Evolutionary conservation across 2,113 vertebrate species (phyloP).

Genomic region (Holacanthus passer): DNA sequence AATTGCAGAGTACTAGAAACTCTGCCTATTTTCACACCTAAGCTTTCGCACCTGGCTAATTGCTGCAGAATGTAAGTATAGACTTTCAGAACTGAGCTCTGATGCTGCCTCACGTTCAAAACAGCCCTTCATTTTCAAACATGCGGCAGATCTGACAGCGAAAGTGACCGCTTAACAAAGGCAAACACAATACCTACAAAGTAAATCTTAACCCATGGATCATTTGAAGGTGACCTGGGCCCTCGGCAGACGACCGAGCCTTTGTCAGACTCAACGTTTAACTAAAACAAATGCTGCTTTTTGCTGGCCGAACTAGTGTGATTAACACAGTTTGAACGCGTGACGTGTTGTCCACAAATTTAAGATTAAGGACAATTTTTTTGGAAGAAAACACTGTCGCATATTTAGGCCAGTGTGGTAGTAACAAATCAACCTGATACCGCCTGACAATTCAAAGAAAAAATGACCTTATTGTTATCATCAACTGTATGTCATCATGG

Average conservation of each 20-base stretch:
- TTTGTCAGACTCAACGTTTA: slow-evolving; percentile 48
- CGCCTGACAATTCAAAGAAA: neutral
- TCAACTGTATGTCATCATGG: neutral
- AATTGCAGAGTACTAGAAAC: slow-evolving; percentile 28
- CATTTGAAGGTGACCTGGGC: slow-evolving; percentile 51
- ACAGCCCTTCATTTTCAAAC: slow-evolving; percentile 37
- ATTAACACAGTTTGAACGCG: too few species aligned
- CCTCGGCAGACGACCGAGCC: slow-evolving; percentile 21
- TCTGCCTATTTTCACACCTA: slow-evolving; percentile 47
- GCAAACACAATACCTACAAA: slow-evolving; percentile 21
- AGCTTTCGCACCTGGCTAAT: slow-evolving; percentile 59
- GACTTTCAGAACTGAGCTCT: slow-evolving; percentile 35
- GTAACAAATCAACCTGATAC: too few species aligned
- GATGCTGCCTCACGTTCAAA: slow-evolving; percentile 25
- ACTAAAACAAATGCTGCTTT: slow-evolving; percentile 48
- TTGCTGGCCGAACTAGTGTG: slow-evolving; percentile 14
- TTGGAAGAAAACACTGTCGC: too few species aligned
- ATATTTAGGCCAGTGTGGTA: too few species aligned
- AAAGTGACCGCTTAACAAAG: slow-evolving; percentile 40
- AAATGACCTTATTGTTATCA: neutral
- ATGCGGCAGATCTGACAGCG: slow-evolving; percentile 22
- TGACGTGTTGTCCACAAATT: too few species aligned
- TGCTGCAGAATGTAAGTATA: slow-evolving; percentile 45
- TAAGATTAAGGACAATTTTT: too few species aligned
- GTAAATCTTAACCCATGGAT: slow-evolving; percentile 30